phyloP scores from a whole-genome alignment of 2,888 invertebrate genomes.

The Melanargia galathea region DNA sequence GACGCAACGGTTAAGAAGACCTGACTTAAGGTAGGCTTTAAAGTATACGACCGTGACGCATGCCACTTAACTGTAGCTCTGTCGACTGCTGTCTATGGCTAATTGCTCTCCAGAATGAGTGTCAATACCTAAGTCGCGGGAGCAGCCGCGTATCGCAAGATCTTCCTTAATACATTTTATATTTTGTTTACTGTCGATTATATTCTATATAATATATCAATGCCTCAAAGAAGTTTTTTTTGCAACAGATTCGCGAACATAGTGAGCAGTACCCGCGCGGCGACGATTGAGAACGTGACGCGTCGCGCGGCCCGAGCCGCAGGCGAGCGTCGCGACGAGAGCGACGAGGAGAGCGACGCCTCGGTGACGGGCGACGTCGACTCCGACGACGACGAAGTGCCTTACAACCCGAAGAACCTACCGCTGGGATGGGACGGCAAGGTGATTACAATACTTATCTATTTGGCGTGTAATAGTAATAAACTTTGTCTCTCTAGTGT shows the following conservation, averaged over 20 bases:
- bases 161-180: no score
- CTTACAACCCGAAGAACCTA: conserved; percentile 99
- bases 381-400: conserved; percentile 96
- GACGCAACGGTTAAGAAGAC: no score
- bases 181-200: not conserved
- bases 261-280: conserved; percentile 91
- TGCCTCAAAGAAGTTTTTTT: not conserved
- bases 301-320: conserved; percentile 98
- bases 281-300: conserved; percentile 99
- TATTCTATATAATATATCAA: no score
- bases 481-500: no score
- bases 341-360: conserved; percentile 91
- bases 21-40: no score
- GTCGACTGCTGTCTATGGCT: no score
- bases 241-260: conserved; percentile 87
- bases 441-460: conserved; percentile 68
- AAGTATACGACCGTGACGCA: no score
- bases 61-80: no score
- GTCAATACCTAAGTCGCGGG: no score
- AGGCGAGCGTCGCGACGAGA: conserved; percentile 95
- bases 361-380: conserved; percentile 92
- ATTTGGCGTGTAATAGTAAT: no score
- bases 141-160: no score
- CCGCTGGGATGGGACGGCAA: conserved; percentile 99
- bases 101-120: no score